Percentiles rank a stretch among this genome's conserved stretches.
These are phyloP conservation scores for Philhelius pedissequus DNA, from an alignment of 2,888 invertebrate genomes.

Conservation along the genomic window DNA sequence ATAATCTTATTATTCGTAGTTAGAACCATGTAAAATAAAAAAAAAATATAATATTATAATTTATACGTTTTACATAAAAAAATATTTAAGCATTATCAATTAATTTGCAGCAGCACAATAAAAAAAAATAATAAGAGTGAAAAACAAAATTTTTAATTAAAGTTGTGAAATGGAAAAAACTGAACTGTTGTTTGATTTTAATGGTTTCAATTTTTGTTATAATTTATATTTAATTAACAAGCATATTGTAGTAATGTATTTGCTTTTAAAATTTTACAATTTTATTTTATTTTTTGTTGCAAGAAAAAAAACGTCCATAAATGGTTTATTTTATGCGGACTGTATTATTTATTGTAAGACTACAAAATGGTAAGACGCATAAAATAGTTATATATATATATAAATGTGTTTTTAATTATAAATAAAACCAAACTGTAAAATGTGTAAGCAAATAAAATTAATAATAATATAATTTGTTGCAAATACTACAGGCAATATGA, in stretches of 20 bases:
- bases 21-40: constrained; percentile 63
- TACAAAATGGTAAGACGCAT: constrained; percentile 32
- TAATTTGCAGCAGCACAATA: constrained; percentile 52
- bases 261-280: not conserved
- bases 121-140: not conserved
- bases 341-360: constrained; percentile 48
- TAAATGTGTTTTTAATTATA: constrained; percentile 52
- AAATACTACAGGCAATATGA: constrained; percentile 48
- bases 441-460: constrained; percentile 39
- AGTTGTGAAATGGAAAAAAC: constrained; percentile 45
- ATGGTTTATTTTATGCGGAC: not conserved
- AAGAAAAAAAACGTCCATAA: not conserved
- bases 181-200: constrained; percentile 11
- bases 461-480: constrained; percentile 45
- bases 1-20: constrained; percentile 58
- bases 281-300: not conserved
- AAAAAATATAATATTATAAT: constrained; percentile 41
- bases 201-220: not conserved
- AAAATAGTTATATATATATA: constrained; percentile 32
- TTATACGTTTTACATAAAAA: constrained; percentile 36
- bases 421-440: constrained; percentile 46
- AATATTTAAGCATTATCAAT: not conserved
- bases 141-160: not conserved
- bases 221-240: not conserved
- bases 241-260: too few species aligned